A percentile compares a stretch with the other conserved stretches of the same genome.
Conservation (phyloP, 2,797 vertebrate species). For the Taeniopygia guttata region DNA sequence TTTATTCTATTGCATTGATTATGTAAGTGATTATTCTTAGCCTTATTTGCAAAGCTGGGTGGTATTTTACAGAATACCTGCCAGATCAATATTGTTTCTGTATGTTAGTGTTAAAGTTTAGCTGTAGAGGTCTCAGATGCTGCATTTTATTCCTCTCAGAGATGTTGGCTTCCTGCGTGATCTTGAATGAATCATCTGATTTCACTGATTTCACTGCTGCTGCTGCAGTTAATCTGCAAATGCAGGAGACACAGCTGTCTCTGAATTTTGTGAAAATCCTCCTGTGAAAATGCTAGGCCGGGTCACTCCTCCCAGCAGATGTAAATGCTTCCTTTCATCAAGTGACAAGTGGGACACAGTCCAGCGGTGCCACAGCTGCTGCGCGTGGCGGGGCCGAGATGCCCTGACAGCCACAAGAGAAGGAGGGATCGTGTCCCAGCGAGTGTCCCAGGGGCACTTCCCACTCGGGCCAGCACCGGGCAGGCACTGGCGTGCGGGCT, state of each 20-base stretch:
- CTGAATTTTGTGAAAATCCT: neutral
- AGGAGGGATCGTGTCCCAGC: neutral
- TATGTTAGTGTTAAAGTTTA: neutral
- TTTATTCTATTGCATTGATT: neutral
- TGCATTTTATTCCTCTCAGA: neutral
- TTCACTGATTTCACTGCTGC: neutral
- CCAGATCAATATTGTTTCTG: neutral
- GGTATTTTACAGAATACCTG: neutral
- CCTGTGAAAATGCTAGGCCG: neutral
- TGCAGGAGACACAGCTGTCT: neutral
- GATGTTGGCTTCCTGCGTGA: neutral
- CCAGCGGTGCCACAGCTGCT: neutral
- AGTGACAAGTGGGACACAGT: neutral
- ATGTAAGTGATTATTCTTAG: neutral
- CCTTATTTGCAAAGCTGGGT: neutral
- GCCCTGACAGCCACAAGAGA: accelerated
- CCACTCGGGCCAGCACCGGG: neutral
- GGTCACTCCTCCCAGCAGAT: neutral
- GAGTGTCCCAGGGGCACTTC: neutral
- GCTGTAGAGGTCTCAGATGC: neutral
- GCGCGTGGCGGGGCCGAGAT: neutral
- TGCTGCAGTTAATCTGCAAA: neutral
- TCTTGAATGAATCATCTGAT: neutral
- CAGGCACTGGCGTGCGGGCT: neutral
- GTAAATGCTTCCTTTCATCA: neutral